Base-by-base conservation (phyloP, 1,140 invertebrate genomes). In the Magallana angulata region DNA sequence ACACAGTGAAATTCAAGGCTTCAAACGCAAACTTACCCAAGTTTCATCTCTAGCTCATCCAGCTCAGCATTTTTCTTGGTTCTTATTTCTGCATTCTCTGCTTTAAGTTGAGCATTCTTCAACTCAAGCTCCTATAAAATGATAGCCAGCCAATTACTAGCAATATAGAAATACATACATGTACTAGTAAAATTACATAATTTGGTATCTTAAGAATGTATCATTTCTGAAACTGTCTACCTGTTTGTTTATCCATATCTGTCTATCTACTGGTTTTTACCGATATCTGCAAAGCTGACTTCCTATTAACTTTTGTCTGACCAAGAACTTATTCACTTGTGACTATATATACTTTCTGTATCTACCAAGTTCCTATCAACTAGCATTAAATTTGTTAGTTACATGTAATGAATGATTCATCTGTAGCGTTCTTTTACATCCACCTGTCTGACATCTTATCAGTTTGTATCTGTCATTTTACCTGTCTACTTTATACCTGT, bases 21-120 rank as follows among this genome's bases (percentile, higher is more conserved):
- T 36, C 36, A 3, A 4, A 36, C 14, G 14, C n/a, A 48, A 24
- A 85, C 90, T 64, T 90, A 93, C 93, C 93, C 93, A 11, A 93
- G 82, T 88, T 93, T 93, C 24, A 91, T 90, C 76, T 93, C 93
- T 56, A 93, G 85, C 12, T 89, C 87, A 84, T 93, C 92, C 36
- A 92, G 81, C 81, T 93, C 92, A 36, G 90, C 71, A 80, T 93
- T 89, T 84, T 93, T 93, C 89, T 91, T 90, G 4, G 89, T 58
- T 76, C 90, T 90, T 7, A 90, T 84, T 59, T 92, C 91, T 59
- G 87, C 90, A 60, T 92, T 62, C 60, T 92, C 90, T 56, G 90
- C 82, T 71, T 91, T 92, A 48, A 93, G 57, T 30, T 86, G 87
- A 36, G 91, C 90, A 91, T 93, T 91, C 59, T 91, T 91, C 64